These are phyloP conservation scores for Exephanes ischioxanthus DNA, from an alignment of 2,888 invertebrate species.

Conservation along the genomic window DNA sequence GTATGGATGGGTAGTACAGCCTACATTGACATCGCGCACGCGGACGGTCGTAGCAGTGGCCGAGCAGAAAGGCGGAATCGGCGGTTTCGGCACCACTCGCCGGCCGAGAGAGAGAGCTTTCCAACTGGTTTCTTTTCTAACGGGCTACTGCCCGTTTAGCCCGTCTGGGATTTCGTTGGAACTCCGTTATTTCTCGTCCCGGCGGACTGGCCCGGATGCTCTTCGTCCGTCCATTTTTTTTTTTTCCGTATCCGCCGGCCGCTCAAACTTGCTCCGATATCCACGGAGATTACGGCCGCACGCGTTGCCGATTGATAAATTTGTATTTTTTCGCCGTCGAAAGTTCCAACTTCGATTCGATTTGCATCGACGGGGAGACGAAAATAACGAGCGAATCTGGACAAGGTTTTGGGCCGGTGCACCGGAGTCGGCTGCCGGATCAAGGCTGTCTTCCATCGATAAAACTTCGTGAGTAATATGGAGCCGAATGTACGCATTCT, in stretches of 20 bases:
- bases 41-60: conserved; percentile 26
- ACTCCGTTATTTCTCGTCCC: conserved; percentile 80
- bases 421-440: background rate
- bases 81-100: conserved; percentile 17
- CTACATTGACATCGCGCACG: conserved; percentile 30
- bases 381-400: background rate
- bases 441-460: background rate
- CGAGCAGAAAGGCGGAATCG: conserved; percentile 56
- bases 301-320: background rate
- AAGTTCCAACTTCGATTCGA: background rate
- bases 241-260: background rate
- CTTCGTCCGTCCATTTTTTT: background rate
- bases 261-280: background rate
- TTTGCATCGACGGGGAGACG: background rate
- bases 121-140: conserved; percentile 82
- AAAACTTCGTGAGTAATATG: background rate
- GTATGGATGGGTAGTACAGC: background rate
- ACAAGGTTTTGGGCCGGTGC: background rate
- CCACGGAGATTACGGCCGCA: background rate
- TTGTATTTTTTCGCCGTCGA: background rate
- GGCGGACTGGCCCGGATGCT: conserved; percentile 23
- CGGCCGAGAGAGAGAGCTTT: conserved; percentile 63
- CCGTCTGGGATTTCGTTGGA: conserved; percentile 75
- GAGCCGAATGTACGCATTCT: background rate
- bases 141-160: conserved; percentile 79